Evolutionary conservation across 2,888 invertebrate genomes (phyloP), one percentile per base, ranked within the genome.

Genomic region (Poecilus cupreus): DNA sequence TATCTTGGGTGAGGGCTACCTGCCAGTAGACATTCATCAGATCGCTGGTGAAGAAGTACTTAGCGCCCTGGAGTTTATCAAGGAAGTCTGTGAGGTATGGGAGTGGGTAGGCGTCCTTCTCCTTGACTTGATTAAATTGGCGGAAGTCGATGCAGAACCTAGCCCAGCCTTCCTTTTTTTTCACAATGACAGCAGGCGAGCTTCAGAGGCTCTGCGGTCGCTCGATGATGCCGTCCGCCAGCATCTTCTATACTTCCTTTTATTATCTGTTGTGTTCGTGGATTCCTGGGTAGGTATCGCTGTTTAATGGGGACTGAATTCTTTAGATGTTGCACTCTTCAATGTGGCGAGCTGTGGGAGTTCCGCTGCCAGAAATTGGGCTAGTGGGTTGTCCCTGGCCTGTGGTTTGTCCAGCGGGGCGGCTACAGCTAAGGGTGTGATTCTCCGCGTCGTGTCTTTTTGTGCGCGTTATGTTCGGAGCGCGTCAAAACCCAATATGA

Each of bases 61-160:
- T 75, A 0, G 83, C 82, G 4, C 82, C 70, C 46, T 80, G 22
- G 2, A 84, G 26, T 10, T 60, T 75, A 8, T 83, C 80, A 20
- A 84, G 51, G 0, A 82, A 80, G 24, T 51, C 46, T 11, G 64
- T 77, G 18, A 84, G 82, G 2, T 77, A 54, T 0, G 83, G 84
- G 11, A 84, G 18, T 0, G 83, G 84, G 46, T 84, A 84, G 4
- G 83, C 83, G 57, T 84, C 83, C 54, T 57, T 78, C 39, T 70
- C 57, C 0, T 83, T 78, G 0, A 83, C 79, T 3, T 43, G 64
- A 49, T 84, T 84, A 0, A 84, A 75, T 46, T 82, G 78, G 8
- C 84, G 51, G 43, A 83, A 84, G 46, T 84, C 84, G 0, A 84
- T 81, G 37, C 83, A 83, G 37, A 84, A 83, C 4, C 82, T 24